Conservation (phyloP, 2,113 vertebrate species). For the Stegostoma tigrinum region DNA sequence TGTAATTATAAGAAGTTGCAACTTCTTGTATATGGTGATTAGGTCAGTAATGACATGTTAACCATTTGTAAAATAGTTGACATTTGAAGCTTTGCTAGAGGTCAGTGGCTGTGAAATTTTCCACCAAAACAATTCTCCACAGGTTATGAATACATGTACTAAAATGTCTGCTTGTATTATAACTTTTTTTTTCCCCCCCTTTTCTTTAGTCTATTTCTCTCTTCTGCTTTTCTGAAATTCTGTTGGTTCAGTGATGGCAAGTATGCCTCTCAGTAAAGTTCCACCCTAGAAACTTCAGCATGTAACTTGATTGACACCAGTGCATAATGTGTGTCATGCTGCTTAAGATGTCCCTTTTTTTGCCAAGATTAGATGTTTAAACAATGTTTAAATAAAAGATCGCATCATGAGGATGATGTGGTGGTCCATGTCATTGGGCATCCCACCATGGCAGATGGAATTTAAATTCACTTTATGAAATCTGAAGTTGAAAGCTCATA, state of each 20-base stretch:
- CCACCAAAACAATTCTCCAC: not conserved
- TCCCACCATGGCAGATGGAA: too few species aligned
- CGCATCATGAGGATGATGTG: not conserved
- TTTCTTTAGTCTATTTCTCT: not conserved
- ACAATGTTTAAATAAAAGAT: not conserved
- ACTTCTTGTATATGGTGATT: not conserved
- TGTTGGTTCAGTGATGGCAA: not conserved
- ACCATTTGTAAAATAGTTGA: not conserved
- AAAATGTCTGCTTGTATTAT: not conserved
- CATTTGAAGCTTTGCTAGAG: not conserved
- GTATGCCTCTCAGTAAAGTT: not conserved
- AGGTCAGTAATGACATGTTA: constrained; percentile 7
- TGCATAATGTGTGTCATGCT: not conserved
- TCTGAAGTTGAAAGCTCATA: too few species aligned
- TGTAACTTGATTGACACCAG: not conserved
- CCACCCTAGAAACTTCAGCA: not conserved
- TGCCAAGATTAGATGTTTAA: not conserved
- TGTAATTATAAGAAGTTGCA: not conserved
- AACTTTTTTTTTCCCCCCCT: not conserved
- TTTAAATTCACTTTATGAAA: too few species aligned
- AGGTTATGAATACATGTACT: not conserved
- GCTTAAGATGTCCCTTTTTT: not conserved
- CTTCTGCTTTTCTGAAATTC: not conserved
- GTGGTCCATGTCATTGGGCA: too few species aligned
- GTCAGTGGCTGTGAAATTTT: not conserved